A percentile compares a stretch with the other conserved stretches of the same genome.
These are phyloP conservation scores for Mus spicilegus DNA, from an alignment of 2,113 vertebrate species.

Conservation along the genomic window DNA sequence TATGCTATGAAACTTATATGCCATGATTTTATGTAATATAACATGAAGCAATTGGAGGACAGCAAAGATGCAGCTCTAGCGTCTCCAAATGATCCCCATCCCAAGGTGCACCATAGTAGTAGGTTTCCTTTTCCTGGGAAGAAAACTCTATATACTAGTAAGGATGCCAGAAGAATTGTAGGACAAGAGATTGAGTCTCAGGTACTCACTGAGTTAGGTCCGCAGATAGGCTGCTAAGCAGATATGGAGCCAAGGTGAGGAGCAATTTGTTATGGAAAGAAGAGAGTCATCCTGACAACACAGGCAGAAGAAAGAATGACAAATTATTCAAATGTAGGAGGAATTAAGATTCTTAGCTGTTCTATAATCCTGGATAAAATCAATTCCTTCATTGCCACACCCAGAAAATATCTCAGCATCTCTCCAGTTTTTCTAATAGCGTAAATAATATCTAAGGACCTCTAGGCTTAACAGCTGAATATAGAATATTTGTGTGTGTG, in stretches of 20 bases:
- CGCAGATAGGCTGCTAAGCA: not conserved
- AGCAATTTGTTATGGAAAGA: not conserved
- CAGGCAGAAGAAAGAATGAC: not conserved
- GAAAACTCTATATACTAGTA: not conserved
- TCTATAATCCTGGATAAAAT: not conserved
- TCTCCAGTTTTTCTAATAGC: not conserved
- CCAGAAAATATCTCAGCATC: not conserved
- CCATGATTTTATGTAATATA: not conserved
- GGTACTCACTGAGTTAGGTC: not conserved
- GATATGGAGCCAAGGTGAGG: not conserved
- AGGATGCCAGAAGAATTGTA: not conserved
- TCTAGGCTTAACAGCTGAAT: not conserved
- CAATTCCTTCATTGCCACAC: no score
- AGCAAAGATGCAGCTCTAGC: not conserved
- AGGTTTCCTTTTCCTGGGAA: not conserved
- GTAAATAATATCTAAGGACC: constrained; percentile 5
- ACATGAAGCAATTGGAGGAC: not conserved
- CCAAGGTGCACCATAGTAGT: not conserved
- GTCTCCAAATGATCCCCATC: not conserved
- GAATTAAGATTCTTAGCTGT: not conserved
- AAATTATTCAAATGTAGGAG: not conserved
- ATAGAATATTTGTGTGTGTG: not conserved
- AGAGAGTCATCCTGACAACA: not conserved
- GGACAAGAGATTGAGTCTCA: not conserved
- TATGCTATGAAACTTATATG: not conserved